phyloP scores from a whole-genome alignment of 2,888 invertebrate genomes.

The Athetis lepigone region DNA sequence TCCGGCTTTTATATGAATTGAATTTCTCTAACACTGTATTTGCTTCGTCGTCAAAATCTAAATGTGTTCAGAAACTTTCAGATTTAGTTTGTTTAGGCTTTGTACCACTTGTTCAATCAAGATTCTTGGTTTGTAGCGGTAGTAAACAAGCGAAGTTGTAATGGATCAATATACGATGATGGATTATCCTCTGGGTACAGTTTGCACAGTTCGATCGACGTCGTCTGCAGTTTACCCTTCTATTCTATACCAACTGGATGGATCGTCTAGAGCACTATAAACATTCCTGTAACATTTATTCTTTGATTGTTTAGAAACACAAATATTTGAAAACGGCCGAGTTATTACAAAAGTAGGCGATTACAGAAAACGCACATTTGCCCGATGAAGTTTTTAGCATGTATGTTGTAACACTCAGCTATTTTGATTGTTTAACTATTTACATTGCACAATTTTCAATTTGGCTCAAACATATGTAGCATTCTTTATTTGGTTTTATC shows the following conservation, averaged over 20 bases:
- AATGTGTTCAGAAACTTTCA: conserved; percentile 29
- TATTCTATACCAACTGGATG: neutral
- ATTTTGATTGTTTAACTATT: conserved; percentile 49
- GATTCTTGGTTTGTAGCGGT: conserved; percentile 37
- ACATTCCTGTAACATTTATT: neutral
- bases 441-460: conserved; percentile 47
- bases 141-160: conserved; percentile 25
- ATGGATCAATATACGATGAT: conserved; percentile 40
- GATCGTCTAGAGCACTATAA: neutral
- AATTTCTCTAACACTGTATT: conserved; percentile 18
- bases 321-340: conserved; percentile 15
- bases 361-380: conserved; percentile 40
- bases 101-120: conserved; percentile 27
- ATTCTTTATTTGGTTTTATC: conserved; percentile 49
- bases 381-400: conserved; percentile 24
- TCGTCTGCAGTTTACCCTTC: conserved; percentile 19
- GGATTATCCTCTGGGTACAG: conserved; percentile 23
- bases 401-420: conserved; percentile 38
- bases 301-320: neutral
- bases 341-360: conserved; percentile 33
- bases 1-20: conserved; percentile 19
- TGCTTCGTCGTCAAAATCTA: conserved; percentile 26
- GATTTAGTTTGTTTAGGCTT: conserved; percentile 36
- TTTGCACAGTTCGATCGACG: conserved; percentile 13
- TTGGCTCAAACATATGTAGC: conserved; percentile 40